These are phyloP conservation scores for Ptychodera flava DNA, from an alignment of 35 echinoderm and acorn worm species.

Conservation along the genomic window DNA sequence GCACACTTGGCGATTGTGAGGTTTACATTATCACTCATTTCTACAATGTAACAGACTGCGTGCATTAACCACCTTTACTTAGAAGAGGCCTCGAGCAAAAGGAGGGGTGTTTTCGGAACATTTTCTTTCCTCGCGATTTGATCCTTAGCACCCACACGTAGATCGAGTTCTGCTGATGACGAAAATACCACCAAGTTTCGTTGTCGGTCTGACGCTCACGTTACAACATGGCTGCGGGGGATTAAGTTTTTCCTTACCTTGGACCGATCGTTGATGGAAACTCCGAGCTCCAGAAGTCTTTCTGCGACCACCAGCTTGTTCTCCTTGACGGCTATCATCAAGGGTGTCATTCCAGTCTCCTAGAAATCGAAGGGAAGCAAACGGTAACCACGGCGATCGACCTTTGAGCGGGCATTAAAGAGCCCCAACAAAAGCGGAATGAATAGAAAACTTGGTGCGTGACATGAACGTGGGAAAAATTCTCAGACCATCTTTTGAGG, in stretches of 20 bases:
- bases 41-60: too few species aligned
- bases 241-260: conserved; percentile 55
- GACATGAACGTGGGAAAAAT: background rate
- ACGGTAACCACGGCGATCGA: background rate
- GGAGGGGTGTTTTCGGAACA: too few species aligned
- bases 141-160: too few species aligned
- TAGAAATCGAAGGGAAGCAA: conserved; percentile 17
- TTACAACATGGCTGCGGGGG: background rate
- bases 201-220: too few species aligned
- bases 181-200: background rate
- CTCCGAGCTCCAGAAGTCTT: conserved; percentile 78
- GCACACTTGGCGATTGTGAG: too few species aligned
- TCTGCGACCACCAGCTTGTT: conserved; percentile 85
- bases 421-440: background rate
- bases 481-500: background rate
- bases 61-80: too few species aligned
- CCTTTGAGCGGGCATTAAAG: background rate
- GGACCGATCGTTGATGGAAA: conserved; percentile 78
- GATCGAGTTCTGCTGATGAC: background rate
- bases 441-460: background rate
- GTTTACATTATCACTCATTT: too few species aligned
- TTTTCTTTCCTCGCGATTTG: too few species aligned
- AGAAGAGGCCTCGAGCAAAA: too few species aligned
- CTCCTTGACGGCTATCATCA: conserved; percentile 80
- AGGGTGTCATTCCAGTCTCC: conserved; percentile 81